Base-by-base conservation (phyloP, 2,113 vertebrate species). In the Spermophilus dauricus region DNA sequence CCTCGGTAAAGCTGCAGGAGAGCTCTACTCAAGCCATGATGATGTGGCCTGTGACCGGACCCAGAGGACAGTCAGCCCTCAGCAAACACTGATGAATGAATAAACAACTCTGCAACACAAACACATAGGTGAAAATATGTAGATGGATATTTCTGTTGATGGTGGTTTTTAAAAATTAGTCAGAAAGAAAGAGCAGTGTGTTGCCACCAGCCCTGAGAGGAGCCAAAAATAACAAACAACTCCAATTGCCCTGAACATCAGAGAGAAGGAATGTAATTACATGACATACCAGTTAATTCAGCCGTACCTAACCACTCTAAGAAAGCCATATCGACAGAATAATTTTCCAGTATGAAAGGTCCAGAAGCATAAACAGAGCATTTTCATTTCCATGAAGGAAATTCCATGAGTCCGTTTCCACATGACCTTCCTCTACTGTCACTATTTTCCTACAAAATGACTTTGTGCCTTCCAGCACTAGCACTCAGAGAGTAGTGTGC, bases 361-460 rank as follows among this genome's bases (percentile, higher is more conserved):
- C 53, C 77, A 78, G 28, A 51, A 45, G 81, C 58, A 90, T n/a
- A 92, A 95, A 95, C 45, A 81, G 18, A 88, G 30, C 42, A 89
- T 56, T 80, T 78, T 72, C 42, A 89, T 73, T 92, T 56, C 18
- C 28, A 26, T 18, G 70, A 77, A 77, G 56, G 45, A 87, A 94
- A 92, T 63, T 32, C 32, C 80, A 75, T 28, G 53, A 58, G 26
- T 48, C 14, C 1, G 8, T 78, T 92, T 58, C 67, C 63, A 76
- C 10, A 8, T 63, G 45, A 82, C 17, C 65, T 94, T 45, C 51
- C 39, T 91, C 69, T 90, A 45, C 69, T 48, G 45, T 65, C 81
- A 95, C 10, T 67, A 7, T 65, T 96, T 77, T 89, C 61, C 65
- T 83, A n/a, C n/a, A 53, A 92, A 94, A 94, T 32, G 61, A 65